Evolutionary conservation across 2,113 vertebrate genomes (phyloP).

Genomic region (Desmodus rotundus): DNA sequence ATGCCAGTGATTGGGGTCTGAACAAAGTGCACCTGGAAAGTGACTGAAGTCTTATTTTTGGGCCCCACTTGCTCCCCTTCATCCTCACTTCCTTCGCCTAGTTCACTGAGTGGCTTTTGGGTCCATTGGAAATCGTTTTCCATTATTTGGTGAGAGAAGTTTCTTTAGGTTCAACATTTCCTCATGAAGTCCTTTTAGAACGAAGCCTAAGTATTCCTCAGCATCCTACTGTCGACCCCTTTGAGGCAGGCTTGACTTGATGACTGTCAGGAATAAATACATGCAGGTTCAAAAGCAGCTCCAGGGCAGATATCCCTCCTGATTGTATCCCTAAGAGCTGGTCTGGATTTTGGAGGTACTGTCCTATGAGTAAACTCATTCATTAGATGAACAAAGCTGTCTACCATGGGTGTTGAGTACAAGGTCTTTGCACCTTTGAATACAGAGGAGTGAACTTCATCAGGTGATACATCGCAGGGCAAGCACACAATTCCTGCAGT

Average conservation of each 20-base stretch:
- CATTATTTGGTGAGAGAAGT: conserved; percentile 89
- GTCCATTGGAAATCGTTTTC: conserved; percentile 91
- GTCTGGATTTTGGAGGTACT: conserved; percentile 93
- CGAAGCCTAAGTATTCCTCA: conserved; percentile 97
- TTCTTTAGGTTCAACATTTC: conserved; percentile 97
- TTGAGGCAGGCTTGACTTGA: conserved; percentile 94
- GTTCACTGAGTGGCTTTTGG: conserved; percentile 81
- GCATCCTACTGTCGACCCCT: conserved; percentile 98
- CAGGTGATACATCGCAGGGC: background rate
- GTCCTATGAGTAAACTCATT: conserved; percentile 99
- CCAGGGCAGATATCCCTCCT: conserved; percentile 94
- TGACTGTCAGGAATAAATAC: conserved; percentile 96
- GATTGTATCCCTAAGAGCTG: conserved; percentile 93
- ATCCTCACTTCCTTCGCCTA: conserved; percentile 91
- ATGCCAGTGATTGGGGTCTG: conserved; percentile 97
- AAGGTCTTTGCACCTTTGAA: conserved; percentile 84
- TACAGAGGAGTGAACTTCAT: background rate
- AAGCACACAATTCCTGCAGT: background rate
- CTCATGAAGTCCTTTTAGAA: conserved; percentile 96
- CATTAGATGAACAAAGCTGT: conserved; percentile 96
- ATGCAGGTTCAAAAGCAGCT: conserved; percentile 92
- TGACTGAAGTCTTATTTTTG: conserved; percentile 93
- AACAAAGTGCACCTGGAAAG: conserved; percentile 94
- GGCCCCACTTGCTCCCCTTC: conserved; percentile 98
- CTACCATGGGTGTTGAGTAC: conserved; percentile 98